phyloP scores from a whole-genome alignment of 2,113 vertebrate genomes.

The Paedocypris sp. region DNA sequence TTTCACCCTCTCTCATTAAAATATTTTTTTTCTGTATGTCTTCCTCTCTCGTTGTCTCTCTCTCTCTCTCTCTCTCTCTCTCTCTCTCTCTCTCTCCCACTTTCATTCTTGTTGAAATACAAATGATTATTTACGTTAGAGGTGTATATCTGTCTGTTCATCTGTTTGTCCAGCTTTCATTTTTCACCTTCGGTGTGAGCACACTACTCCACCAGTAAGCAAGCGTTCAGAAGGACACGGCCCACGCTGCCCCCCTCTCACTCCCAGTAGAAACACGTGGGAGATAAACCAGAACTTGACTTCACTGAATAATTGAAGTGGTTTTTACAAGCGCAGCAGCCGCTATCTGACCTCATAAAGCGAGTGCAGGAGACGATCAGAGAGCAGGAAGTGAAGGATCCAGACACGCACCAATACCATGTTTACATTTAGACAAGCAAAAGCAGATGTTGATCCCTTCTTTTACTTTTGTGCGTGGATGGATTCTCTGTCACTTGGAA shows the following conservation, averaged over 20 bases:
- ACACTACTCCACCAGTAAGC: conserved; percentile 19
- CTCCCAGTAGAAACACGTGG: conserved; percentile 40
- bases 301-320: conserved; percentile 60
- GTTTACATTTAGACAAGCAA: not conserved
- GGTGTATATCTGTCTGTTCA: not conserved
- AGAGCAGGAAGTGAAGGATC: conserved; percentile 22
- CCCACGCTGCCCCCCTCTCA: conserved; percentile 24
- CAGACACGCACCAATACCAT: not conserved
- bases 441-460: not conserved
- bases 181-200: not conserved
- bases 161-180: not conserved
- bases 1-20: too few species aligned
- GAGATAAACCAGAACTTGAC: conserved; percentile 60
- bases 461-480: not conserved
- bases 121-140: too few species aligned
- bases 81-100: too few species aligned
- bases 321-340: conserved; percentile 53
- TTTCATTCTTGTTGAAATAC: too few species aligned
- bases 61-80: too few species aligned
- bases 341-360: conserved; percentile 52
- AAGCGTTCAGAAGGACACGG: conserved; percentile 3
- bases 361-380: conserved; percentile 36
- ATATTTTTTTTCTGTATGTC: too few species aligned
- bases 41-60: too few species aligned
- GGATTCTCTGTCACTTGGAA: too few species aligned